These are phyloP conservation scores for Nanorana parkeri DNA, from an alignment of 2,113 vertebrate genomes.

Conservation along the genomic window DNA sequence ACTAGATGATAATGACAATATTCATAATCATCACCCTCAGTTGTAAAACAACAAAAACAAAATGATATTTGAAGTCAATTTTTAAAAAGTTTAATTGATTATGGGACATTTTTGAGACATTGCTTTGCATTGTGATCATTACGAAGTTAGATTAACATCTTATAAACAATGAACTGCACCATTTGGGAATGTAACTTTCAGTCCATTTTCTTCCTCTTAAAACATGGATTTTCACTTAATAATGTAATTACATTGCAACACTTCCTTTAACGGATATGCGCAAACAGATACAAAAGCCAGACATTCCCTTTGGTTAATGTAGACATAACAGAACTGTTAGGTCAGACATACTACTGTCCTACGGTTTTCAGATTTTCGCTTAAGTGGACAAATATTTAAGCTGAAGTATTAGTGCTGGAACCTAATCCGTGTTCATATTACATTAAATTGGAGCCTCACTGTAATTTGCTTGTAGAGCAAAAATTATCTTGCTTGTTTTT, in stretches of 20 bases:
- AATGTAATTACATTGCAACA: constrained; percentile 37
- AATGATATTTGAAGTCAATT: too few relatives aligned
- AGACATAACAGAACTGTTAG: constrained; percentile 44
- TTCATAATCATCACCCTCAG: too few relatives aligned
- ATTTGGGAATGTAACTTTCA: constrained; percentile 21
- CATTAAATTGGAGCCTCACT: not conserved
- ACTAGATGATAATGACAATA: too few relatives aligned
- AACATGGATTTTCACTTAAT: constrained; percentile 15
- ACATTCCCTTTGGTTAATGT: constrained; percentile 22
- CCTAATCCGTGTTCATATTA: constrained; percentile 9
- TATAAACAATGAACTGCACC: not conserved
- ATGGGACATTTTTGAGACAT: too few relatives aligned
- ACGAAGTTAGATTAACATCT: not conserved
- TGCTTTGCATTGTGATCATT: not conserved
- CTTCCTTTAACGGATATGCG: constrained; percentile 40
- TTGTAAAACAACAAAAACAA: too few relatives aligned
- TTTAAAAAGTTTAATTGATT: not conserved
- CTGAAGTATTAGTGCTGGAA: not conserved
- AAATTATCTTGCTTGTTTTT: too few relatives aligned
- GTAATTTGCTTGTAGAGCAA: too few relatives aligned
- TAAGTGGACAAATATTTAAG: not conserved
- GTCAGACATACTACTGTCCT: constrained; percentile 45
- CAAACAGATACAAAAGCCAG: constrained; percentile 52
- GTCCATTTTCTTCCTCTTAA: not conserved
- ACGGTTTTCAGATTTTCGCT: not conserved